phyloP scores from a whole-genome alignment of 23 tunicate species.

The Styela plicata region DNA sequence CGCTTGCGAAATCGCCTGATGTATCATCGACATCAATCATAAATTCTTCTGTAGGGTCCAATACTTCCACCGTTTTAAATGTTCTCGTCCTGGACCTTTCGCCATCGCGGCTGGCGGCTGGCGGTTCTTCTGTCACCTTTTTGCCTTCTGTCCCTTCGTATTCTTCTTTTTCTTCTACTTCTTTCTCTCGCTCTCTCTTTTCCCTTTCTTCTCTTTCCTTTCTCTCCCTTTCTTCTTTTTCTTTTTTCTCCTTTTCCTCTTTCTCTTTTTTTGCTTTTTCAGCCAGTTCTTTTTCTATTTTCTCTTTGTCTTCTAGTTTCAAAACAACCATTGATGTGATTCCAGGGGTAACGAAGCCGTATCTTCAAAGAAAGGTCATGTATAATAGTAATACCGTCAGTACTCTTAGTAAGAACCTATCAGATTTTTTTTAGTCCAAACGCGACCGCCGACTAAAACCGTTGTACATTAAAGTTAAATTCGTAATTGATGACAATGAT shows the following conservation, averaged over 20 bases:
- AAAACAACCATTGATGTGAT: conserved; percentile 47
- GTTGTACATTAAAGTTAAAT: too few relatives aligned
- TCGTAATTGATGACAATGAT: too few relatives aligned
- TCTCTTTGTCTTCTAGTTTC: conserved; percentile 36
- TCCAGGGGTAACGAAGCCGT: conserved; percentile 47
- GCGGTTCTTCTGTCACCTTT: too few relatives aligned
- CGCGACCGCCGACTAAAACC: too few relatives aligned
- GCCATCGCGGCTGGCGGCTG: too few relatives aligned
- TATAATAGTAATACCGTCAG: background rate
- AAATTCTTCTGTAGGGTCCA: too few relatives aligned
- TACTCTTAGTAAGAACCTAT: background rate
- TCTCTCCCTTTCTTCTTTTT: background rate
- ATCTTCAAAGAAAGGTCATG: conserved; percentile 7
- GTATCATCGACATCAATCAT: too few relatives aligned
- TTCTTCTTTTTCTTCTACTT: background rate
- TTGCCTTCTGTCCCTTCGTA: background rate
- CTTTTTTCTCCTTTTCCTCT: conserved; percentile 1
- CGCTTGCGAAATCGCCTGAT: too few relatives aligned
- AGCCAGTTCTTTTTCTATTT: conserved; percentile 20
- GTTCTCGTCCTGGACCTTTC: too few relatives aligned
- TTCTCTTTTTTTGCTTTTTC: background rate
- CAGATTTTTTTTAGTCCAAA: too few relatives aligned
- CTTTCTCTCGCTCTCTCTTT: background rate
- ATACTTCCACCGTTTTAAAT: too few relatives aligned
- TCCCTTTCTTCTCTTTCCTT: background rate